Evolutionary conservation across 2,797 vertebrate genomes (phyloP), one percentile per base, ranked within the genome.

Genomic region (Gymnoscopelus microlampas): DNA sequence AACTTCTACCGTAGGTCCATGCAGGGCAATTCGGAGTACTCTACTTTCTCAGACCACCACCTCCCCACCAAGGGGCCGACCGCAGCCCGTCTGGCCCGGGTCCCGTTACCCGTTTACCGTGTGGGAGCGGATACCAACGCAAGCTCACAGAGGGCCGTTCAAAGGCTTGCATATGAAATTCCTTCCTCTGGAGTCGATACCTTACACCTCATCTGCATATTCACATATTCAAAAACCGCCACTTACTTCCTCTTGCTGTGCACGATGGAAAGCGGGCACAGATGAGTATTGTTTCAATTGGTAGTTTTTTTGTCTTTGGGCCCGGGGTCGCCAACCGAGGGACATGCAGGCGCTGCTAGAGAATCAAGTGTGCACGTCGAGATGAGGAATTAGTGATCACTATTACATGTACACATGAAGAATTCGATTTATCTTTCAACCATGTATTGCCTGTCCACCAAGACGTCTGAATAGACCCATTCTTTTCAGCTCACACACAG

Each of bases 181-280:
- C 78, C 88, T 92, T 92, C 87, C 90, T 89, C 74, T 64, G 67
- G 77, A 67, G 74, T 15, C 51, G 86, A 90, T 90, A 87, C 83
- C 68, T 85, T 91, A 90, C 83, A 82, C 84, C 74, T 74, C 80
- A 91, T 92, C 86, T 91, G 85, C 89, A 92, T 91, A 91, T 87
- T 91, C 79, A 83, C 78, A 85, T 85, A 83, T 86, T 84, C 86
- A 85, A 75, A 77, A 50, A 48, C 54, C 39, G 26, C 77, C 14
- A 66, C 66, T 72, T 48, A 50, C 74, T 85, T 92, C 88, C 90
- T 85, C 86, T 79, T 81, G 81, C 76, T 9, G 70, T 9, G 11
- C 82, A 82, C 66, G 66, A 75, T 60, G 48, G 35, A 57, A 68
- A 68, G 60, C 65, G 70, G 83, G 71, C 73, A 78, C 63, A 63